Conservation (phyloP, 30 jellyfish, hydroid and myxozoan genomes). For the Nemopilema nomurai region DNA sequence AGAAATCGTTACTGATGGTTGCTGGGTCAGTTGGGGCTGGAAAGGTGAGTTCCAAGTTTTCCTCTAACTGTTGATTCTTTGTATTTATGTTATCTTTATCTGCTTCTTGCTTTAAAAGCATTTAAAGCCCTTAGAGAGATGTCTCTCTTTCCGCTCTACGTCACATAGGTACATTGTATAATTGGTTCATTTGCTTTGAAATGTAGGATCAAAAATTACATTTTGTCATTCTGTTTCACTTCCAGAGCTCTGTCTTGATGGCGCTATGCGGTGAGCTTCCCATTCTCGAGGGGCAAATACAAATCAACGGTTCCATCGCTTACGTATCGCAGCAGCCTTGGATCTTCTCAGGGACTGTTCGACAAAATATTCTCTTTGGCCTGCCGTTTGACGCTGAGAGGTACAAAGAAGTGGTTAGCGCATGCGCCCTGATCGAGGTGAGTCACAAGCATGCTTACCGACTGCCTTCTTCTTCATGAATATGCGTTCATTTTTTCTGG, state of each 20-base stretch:
- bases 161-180: no score
- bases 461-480: no score
- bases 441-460: neutral
- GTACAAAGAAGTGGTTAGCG: constrained; percentile 33
- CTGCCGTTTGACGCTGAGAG: constrained; percentile 29
- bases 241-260: constrained; percentile 76
- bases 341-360: constrained; percentile 87
- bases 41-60: no score
- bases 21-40: no score
- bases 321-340: constrained; percentile 88
- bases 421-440: constrained; percentile 61
- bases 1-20: no score
- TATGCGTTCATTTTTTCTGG: neutral
- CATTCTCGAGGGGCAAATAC: constrained; percentile 47
- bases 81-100: no score
- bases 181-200: neutral
- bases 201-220: no score
- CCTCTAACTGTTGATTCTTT: no score
- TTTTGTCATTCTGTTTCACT: neutral
- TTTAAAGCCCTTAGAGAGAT: no score
- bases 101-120: no score
- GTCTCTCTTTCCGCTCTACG: no score
- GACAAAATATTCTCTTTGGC: constrained; percentile 85
- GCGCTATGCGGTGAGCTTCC: constrained; percentile 73
- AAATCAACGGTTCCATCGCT: constrained; percentile 66